Conservation (phyloP, 2,888 invertebrate species). For the Oscheius sp. region DNA sequence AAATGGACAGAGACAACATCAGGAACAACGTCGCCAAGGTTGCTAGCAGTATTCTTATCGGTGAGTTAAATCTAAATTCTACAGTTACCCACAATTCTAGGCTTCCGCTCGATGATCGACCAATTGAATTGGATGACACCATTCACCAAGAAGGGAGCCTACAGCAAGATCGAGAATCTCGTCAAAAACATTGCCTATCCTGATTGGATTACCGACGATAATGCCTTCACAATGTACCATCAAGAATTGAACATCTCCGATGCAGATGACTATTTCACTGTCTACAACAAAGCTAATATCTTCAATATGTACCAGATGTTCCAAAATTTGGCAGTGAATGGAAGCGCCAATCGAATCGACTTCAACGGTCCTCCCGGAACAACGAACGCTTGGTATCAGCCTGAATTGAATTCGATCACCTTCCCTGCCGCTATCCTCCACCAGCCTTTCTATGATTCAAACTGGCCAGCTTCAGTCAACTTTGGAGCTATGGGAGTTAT, state of each 20-base stretch:
- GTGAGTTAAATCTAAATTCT: conserved; percentile 18
- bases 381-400: conserved; percentile 56
- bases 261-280: conserved; percentile 36
- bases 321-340: conserved; percentile 12
- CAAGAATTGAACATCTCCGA: conserved; percentile 20
- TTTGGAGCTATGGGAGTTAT: conserved; percentile 97
- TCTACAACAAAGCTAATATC: conserved; percentile 32
- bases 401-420: conserved; percentile 53
- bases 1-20: conserved; percentile 34
- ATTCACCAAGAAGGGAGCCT: conserved; percentile 59
- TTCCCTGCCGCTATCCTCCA: conserved; percentile 66
- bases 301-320: conserved; percentile 43
- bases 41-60: conserved; percentile 49
- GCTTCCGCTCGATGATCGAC: conserved; percentile 64
- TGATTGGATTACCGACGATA: conserved; percentile 57
- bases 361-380: conserved; percentile 55
- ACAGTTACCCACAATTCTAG: no score
- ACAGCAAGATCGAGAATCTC: conserved; percentile 61
- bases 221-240: conserved; percentile 49
- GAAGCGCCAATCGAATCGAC: conserved; percentile 38
- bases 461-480: conserved; percentile 64
- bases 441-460: conserved; percentile 62
- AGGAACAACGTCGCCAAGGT: conserved; percentile 54
- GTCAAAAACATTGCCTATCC: conserved; percentile 65
- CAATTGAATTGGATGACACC: conserved; percentile 63